Percentiles rank a stretch among this genome's conserved stretches.
phyloP scores from a whole-genome alignment of 2,888 invertebrate genomes.

The Hemithea aestivaria region DNA sequence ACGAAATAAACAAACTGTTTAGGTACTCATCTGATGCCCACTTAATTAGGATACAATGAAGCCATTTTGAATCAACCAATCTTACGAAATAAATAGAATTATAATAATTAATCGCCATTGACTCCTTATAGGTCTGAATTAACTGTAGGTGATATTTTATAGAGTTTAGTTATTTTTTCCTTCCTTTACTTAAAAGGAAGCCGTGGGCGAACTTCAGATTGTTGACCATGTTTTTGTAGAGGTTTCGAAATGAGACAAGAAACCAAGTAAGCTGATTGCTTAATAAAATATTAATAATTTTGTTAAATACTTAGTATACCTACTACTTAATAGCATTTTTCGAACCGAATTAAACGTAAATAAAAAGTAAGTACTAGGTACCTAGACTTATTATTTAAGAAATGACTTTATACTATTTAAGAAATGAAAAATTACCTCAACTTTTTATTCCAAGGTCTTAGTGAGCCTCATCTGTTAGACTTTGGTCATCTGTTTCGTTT shows the following conservation, averaged over 20 bases:
- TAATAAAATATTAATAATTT: slow-evolving; percentile 13
- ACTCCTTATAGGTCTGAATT: slow-evolving; percentile 22
- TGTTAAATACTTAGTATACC: too few relatives aligned
- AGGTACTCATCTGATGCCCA: too few relatives aligned
- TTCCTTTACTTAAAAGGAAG: slow-evolving; percentile 47
- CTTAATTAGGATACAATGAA: slow-evolving; percentile 4
- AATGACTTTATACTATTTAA: too few relatives aligned
- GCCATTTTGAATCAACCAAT: slow-evolving; percentile 7
- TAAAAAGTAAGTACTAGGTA: too few relatives aligned
- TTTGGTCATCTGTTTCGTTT: too few relatives aligned
- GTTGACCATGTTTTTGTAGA: slow-evolving; percentile 29
- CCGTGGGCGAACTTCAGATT: slow-evolving; percentile 47
- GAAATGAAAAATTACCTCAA: too few relatives aligned
- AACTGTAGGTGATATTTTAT: slow-evolving; percentile 36
- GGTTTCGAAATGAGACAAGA: slow-evolving; percentile 19
- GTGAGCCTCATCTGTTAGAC: too few relatives aligned
- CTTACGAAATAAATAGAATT: slow-evolving; percentile 16
- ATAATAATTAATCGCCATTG: slow-evolving; percentile 19
- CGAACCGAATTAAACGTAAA: too few relatives aligned
- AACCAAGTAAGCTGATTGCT: slow-evolving; percentile 14
- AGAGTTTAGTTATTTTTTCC: slow-evolving; percentile 38
- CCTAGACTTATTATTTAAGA: too few relatives aligned
- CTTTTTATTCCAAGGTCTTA: too few relatives aligned
- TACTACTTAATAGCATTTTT: too few relatives aligned
- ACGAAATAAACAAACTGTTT: not conserved